A percentile compares a stretch with the other conserved stretches of the same genome.
Conservation (phyloP, 1,140 invertebrate genomes). For the Tribolium castaneum region DNA sequence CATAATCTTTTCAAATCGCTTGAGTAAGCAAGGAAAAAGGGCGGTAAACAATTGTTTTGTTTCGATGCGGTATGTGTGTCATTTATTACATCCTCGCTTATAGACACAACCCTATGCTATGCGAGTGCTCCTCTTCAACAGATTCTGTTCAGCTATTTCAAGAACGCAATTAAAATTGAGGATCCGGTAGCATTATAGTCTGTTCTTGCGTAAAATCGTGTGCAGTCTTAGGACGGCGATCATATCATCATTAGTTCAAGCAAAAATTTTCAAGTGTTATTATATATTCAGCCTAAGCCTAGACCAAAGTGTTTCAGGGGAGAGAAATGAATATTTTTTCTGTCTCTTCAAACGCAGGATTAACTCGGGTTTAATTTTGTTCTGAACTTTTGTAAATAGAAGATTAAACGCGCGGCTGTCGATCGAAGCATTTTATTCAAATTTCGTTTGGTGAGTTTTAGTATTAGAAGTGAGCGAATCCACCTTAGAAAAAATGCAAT, state of each 20-base stretch:
- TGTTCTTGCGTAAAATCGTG: slow-evolving; percentile 22
- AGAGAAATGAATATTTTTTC: slow-evolving; percentile 5
- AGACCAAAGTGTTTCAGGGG: background rate
- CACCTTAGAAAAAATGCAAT: background rate
- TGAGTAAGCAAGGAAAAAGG: background rate
- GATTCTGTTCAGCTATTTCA: slow-evolving; percentile 25
- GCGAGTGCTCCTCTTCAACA: background rate
- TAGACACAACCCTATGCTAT: slow-evolving; percentile 10
- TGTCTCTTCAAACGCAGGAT: background rate
- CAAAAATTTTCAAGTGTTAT: background rate
- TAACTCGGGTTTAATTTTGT: slow-evolving; percentile 9
- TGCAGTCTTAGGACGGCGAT: background rate
- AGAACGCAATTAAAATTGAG: slow-evolving; percentile 28
- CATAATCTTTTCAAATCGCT: background rate
- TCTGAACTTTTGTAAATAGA: slow-evolving; percentile 12
- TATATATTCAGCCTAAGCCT: background rate
- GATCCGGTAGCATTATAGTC: slow-evolving; percentile 14
- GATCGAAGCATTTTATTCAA: slow-evolving; percentile 17
- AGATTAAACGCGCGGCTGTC: background rate
- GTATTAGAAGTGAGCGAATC: background rate
- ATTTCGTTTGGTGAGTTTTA: background rate
- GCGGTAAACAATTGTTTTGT: slow-evolving; percentile 7
- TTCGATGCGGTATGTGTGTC: background rate
- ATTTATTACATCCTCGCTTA: slow-evolving; percentile 9
- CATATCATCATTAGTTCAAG: background rate